These are phyloP conservation scores for Taenaris catops DNA, from an alignment of 2,888 invertebrate genomes.

Conservation along the genomic window DNA sequence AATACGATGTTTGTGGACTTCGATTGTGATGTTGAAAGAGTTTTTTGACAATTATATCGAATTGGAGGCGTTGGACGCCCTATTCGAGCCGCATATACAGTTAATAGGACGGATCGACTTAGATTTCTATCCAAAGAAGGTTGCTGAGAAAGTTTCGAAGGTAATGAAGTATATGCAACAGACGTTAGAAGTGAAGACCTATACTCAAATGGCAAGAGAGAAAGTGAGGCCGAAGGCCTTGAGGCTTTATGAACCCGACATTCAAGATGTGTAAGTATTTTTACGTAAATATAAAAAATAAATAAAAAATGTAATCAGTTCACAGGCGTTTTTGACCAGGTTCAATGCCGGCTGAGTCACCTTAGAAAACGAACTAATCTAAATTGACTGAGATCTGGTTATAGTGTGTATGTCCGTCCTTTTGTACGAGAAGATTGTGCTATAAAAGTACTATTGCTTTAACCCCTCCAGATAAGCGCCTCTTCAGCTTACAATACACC, in stretches of 20 bases:
- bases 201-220: conserved; percentile 78
- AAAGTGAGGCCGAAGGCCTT: conserved; percentile 89
- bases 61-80: conserved; percentile 53
- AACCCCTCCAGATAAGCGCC: too few relatives aligned
- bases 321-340: too few relatives aligned
- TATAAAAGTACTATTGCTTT: too few relatives aligned
- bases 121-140: conserved; percentile 81
- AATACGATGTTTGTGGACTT: conserved; percentile 78
- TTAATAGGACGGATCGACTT: conserved; percentile 79
- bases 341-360: too few relatives aligned
- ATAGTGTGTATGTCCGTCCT: too few relatives aligned
- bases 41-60: conserved; percentile 74
- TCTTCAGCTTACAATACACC: too few relatives aligned
- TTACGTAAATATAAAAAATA: too few relatives aligned
- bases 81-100: conserved; percentile 77
- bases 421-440: too few relatives aligned
- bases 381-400: too few relatives aligned
- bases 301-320: too few relatives aligned
- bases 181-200: conserved; percentile 71
- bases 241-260: conserved; percentile 91
- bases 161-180: conserved; percentile 68
- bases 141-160: conserved; percentile 62
- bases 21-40: conserved; percentile 79
- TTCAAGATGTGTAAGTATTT: conserved; percentile 89
- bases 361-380: too few relatives aligned